These are phyloP conservation scores for Notothenia coriiceps DNA, from an alignment of 2,113 vertebrate species.

Conservation along the genomic window DNA sequence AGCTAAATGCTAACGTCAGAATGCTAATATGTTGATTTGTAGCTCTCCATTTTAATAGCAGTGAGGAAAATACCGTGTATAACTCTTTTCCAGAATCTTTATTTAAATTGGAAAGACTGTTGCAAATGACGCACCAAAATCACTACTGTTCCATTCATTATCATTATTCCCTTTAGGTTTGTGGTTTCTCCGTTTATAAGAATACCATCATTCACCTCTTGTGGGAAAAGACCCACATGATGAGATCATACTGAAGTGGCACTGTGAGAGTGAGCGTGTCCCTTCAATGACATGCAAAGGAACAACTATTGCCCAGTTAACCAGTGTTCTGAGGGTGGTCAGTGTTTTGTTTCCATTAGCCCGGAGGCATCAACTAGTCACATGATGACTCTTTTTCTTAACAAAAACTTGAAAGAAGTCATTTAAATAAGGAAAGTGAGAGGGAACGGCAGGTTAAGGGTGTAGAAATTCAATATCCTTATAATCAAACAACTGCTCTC, in stretches of 20 bases:
- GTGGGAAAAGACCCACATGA: conserved; percentile 37
- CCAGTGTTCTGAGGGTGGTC: not conserved
- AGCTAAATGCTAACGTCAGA: not conserved
- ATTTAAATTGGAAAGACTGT: not conserved
- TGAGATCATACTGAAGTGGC: conserved; percentile 32
- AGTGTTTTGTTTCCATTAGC: conserved; percentile 6
- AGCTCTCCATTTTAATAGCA: not conserved
- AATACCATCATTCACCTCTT: conserved; percentile 21
- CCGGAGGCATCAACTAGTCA: not conserved
- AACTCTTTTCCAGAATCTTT: not conserved
- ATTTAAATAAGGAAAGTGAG: not conserved
- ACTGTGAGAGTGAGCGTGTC: not conserved
- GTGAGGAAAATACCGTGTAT: not conserved
- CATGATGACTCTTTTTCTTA: not conserved
- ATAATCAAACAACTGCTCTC: not conserved
- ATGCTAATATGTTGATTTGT: not conserved
- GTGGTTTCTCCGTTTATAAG: not conserved
- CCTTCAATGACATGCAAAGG: conserved; percentile 20
- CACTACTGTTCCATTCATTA: not conserved
- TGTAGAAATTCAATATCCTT: not conserved
- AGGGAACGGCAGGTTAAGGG: not conserved
- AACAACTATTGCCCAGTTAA: not conserved
- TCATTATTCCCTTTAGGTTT: not conserved
- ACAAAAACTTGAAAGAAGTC: not conserved
- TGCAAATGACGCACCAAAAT: not conserved